phyloP scores from a whole-genome alignment of 2,797 vertebrate species.

The Acanthopagrus latus region DNA sequence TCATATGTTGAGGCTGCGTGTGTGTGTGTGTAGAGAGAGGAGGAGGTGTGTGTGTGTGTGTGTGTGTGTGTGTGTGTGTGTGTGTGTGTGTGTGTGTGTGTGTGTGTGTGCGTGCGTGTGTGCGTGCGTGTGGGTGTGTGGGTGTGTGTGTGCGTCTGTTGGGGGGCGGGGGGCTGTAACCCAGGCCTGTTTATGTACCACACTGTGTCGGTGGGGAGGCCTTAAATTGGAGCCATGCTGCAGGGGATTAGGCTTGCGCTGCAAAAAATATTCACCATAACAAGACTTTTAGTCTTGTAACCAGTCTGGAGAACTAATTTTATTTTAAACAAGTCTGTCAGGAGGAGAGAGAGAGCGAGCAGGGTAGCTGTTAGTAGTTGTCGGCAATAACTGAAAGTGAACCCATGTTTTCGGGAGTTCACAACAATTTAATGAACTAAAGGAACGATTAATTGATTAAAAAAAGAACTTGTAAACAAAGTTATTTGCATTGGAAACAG shows the following conservation, averaged over 20 bases:
- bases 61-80: constrained; percentile 16
- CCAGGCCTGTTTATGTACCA: constrained; percentile 80
- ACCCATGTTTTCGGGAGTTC: not conserved
- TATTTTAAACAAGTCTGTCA: constrained; percentile 30
- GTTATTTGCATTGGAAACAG: not conserved
- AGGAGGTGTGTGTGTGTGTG: not conserved
- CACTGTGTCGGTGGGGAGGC: constrained; percentile 75
- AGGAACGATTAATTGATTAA: not conserved
- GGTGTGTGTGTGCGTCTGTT: constrained; percentile 1
- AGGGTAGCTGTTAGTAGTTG: not conserved
- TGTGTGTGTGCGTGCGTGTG: constrained; percentile 10
- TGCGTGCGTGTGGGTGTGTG: constrained; percentile 3
- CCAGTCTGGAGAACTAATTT: constrained; percentile 34
- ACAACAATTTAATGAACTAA: not conserved
- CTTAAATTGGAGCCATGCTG: constrained; percentile 86
- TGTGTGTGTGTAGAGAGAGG: too few relatives aligned
- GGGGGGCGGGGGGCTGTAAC: constrained; percentile 62
- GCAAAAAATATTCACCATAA: constrained; percentile 51
- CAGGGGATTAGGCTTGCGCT: constrained; percentile 79
- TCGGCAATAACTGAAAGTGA: not conserved
- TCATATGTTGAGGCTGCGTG: constrained; percentile 76
- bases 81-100: not conserved
- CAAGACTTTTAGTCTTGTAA: constrained; percentile 33
- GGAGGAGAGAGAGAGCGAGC: not conserved
- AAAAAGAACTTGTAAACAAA: not conserved